phyloP scores from a whole-genome alignment of 2,113 vertebrate genomes.

The Gnathonemus longibarbis region DNA sequence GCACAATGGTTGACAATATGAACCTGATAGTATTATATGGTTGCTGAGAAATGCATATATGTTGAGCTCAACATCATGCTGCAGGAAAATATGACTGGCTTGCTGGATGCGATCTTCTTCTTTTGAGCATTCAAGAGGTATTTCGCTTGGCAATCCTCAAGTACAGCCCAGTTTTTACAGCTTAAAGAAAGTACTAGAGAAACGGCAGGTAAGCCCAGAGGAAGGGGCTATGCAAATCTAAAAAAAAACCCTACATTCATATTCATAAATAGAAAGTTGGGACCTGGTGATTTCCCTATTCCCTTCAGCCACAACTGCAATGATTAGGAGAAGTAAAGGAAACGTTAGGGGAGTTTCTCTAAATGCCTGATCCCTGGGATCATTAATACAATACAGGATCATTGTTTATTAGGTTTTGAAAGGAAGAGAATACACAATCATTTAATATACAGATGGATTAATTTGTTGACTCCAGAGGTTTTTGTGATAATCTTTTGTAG shows the following conservation, averaged over 20 bases:
- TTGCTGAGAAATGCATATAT: neutral
- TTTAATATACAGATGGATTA: constrained; percentile 25
- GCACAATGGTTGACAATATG: neutral
- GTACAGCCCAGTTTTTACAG: neutral
- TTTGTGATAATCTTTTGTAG: constrained; percentile 4
- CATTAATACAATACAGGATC: constrained; percentile 30
- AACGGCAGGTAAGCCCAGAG: neutral
- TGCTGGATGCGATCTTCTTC: no score
- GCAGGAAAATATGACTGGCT: neutral
- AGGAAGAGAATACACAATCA: constrained; percentile 17
- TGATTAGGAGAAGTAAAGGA: constrained; percentile 23
- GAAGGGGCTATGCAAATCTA: neutral
- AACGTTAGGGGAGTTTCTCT: constrained; percentile 21
- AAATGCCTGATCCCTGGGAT: constrained; percentile 29
- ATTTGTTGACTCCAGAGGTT: constrained; percentile 17
- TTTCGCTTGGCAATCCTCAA: neutral
- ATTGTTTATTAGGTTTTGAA: constrained; percentile 15
- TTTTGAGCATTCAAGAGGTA: no score
- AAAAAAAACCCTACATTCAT: constrained; percentile 13
- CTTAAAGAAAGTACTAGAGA: neutral
- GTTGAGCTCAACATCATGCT: neutral
- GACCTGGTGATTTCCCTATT: neutral
- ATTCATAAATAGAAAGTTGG: constrained; percentile 18
- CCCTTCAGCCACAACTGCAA: neutral
- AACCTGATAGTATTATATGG: neutral